Conservation (phyloP, 2,797 vertebrate genomes). For the Delichon dasypus region DNA sequence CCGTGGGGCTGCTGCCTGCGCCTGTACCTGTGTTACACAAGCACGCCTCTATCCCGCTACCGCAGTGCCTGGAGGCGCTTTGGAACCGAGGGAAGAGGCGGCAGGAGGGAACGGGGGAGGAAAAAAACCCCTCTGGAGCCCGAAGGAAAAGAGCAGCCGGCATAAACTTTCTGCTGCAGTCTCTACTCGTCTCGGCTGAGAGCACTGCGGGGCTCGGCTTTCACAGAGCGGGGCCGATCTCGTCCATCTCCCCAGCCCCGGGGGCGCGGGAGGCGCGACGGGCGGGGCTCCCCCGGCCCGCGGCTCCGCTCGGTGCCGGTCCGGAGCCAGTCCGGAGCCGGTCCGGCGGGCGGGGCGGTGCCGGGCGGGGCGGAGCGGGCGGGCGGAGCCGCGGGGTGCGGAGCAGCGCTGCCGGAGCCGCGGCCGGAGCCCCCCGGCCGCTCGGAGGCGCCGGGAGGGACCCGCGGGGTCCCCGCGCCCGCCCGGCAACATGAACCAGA, state of each 20-base stretch:
- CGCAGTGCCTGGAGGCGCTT: background rate
- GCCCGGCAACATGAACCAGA: conserved; percentile 89
- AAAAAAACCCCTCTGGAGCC: accelerated
- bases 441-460: background rate
- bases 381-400: background rate
- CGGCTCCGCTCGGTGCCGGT: background rate
- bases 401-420: background rate
- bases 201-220: background rate
- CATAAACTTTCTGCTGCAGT: conserved; percentile 5
- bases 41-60: accelerated
- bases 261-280: background rate
- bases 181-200: background rate
- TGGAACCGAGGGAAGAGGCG: background rate
- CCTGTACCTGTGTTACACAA: background rate
- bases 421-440: background rate
- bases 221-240: background rate
- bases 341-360: background rate
- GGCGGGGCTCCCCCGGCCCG: background rate
- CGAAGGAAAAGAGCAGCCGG: background rate
- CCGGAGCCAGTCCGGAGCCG: background rate
- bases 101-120: background rate
- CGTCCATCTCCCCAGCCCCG: background rate
- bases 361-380: background rate
- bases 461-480: background rate
- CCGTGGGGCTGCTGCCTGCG: accelerated